Evolutionary conservation across 2,797 vertebrate species (phyloP), one percentile per base, ranked within the genome.

Genomic region (Petrocephalus schoutedeni): DNA sequence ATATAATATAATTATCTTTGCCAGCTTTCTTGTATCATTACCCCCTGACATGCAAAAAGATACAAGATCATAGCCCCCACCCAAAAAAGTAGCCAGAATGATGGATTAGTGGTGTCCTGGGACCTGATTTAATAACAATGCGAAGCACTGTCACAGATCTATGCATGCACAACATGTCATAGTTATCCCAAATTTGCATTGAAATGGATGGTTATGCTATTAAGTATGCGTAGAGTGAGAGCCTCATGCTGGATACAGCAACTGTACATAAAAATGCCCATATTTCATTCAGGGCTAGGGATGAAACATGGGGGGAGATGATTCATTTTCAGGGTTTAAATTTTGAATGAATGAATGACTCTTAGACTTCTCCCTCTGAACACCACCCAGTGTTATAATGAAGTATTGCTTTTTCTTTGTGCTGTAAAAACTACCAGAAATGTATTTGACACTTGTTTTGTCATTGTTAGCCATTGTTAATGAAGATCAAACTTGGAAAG

Each of bases 61-160:
- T 53, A 54, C 82, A 49, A 23, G 23, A 54, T 85, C 51, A 32
- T 21, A 85, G 23, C 49, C 83, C 21, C 51, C 83, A 19, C 74
- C 41, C 74, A 45, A 80, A 45, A 80, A 23, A 28, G 45, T 85
- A 54, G 51, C 83, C 83, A 85, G 51, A 85, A 85, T 85, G 83
- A 85, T 56, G 51, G 83, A 56, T 80, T 80, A 80, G 83, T 85
- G 53, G 83, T 85, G 23, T 85, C 54, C 21, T 85, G 83, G 83
- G 51, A 54, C 51, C 23, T 85, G 74, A 49, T 80, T 80, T 80
- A 80, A 80, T 80, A 80, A 80, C 74, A 80, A 80, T 80, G 53
- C 53, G 2, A 54, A 57, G 83, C 45, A 85, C 32, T 85, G 83
- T 54, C 14, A 85, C 28, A 28, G 54, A 84, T 53, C 51, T 84